A percentile compares a stretch with the other conserved stretches of the same genome.
These are phyloP conservation scores for Gonioctena quinquepunctata DNA, from an alignment of 1,140 invertebrate species.

Conservation along the genomic window DNA sequence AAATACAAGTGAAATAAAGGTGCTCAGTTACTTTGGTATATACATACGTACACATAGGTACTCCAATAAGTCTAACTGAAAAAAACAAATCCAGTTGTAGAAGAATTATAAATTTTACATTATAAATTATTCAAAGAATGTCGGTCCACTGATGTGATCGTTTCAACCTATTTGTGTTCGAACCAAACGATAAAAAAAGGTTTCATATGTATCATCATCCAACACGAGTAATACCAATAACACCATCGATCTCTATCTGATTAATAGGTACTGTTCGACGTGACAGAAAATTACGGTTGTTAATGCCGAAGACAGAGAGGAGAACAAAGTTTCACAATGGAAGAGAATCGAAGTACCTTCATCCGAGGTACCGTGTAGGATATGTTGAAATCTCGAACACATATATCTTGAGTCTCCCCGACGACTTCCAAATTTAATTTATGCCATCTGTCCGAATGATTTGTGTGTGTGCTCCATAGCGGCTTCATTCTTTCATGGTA, in stretches of 20 bases:
- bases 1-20: too few species aligned
- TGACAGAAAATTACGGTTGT: background rate
- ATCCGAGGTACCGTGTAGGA: background rate
- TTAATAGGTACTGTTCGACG: background rate
- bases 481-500: background rate
- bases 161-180: too few species aligned
- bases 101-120: too few species aligned
- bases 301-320: background rate
- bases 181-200: too few species aligned
- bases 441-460: background rate
- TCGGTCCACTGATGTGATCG: too few species aligned
- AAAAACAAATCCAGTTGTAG: too few species aligned
- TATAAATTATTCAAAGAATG: too few species aligned
- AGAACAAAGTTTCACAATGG: background rate
- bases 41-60: too few species aligned
- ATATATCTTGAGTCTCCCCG: background rate
- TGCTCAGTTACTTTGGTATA: too few species aligned
- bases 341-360: background rate
- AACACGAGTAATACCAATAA: background rate
- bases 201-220: too few species aligned
- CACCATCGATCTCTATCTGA: background rate
- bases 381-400: background rate
- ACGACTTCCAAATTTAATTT: background rate
- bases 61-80: too few species aligned
- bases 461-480: background rate